phyloP scores from a whole-genome alignment of 2,113 vertebrate species.

The Ramphastos sulfuratus region DNA sequence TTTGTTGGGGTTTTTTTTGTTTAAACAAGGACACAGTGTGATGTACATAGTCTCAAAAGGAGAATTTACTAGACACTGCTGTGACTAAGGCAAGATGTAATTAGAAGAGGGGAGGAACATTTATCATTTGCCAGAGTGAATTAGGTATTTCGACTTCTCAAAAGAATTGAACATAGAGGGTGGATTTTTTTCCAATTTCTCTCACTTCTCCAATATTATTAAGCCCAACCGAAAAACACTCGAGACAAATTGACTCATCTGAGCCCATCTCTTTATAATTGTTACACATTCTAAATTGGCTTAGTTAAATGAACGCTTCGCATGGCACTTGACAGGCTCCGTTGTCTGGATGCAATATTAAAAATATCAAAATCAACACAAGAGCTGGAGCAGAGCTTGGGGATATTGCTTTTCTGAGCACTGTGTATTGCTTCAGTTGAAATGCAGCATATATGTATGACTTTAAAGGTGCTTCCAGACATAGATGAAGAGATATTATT shows the following conservation, averaged over 20 bases:
- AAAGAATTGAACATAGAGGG: conserved; percentile 60
- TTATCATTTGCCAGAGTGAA: conserved; percentile 71
- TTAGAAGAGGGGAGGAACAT: conserved; percentile 70
- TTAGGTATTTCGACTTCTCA: conserved; percentile 64
- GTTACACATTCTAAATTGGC: conserved; percentile 51
- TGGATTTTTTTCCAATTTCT: conserved; percentile 56
- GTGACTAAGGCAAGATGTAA: conserved; percentile 66
- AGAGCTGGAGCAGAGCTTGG: neutral
- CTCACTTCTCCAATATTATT: conserved; percentile 51
- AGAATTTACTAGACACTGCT: conserved; percentile 65
- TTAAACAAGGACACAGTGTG: neutral
- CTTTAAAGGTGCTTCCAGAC: neutral
- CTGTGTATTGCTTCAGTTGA: neutral
- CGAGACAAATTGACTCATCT: conserved; percentile 53
- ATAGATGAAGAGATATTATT: neutral
- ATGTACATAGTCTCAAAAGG: conserved; percentile 52
- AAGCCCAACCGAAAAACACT: conserved; percentile 58
- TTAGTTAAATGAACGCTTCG: conserved; percentile 38
- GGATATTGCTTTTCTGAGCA: neutral
- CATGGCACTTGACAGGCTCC: neutral
- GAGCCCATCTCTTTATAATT: conserved; percentile 61
- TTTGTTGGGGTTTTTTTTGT: neutral
- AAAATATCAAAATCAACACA: conserved; percentile 4
- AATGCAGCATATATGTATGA: neutral
- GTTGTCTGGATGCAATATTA: conserved; percentile 23